phyloP scores from a whole-genome alignment of 92 coral and sea anemone genomes.

The Palythoa heliodiscus region DNA sequence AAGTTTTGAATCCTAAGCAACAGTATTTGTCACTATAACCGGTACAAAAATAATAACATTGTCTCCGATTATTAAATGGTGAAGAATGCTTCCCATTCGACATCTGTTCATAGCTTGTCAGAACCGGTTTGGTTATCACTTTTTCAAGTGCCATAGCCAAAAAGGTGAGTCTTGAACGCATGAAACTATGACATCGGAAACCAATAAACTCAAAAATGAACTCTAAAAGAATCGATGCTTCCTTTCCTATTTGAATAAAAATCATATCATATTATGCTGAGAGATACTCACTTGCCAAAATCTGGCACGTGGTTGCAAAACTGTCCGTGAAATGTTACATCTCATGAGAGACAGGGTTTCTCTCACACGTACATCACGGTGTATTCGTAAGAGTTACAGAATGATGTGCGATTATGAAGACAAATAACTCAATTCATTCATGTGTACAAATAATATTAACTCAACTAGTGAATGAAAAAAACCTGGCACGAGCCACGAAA shows the following conservation, averaged over 20 bases:
- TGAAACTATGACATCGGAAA: not conserved
- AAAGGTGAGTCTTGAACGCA: not conserved
- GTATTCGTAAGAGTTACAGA: not conserved
- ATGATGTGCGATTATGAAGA: not conserved
- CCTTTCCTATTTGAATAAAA: not conserved
- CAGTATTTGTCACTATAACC: not conserved
- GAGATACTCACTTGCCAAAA: not conserved
- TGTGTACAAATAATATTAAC: constrained; percentile 28
- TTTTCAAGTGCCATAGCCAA: not conserved
- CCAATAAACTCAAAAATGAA: not conserved
- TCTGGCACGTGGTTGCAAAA: constrained; percentile 18
- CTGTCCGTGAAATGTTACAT: not conserved
- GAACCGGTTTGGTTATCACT: not conserved
- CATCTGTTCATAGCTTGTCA: constrained; percentile 22
- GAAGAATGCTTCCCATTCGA: not conserved
- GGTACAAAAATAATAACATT: not conserved
- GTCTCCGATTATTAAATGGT: too few relatives aligned
- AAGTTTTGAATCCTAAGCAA: not conserved
- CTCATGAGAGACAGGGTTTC: not conserved
- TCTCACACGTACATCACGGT: not conserved
- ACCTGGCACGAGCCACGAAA: constrained; percentile 19
- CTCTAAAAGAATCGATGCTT: not conserved
- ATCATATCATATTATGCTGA: not conserved
- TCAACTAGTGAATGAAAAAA: constrained; percentile 6
- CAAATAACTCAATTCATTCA: constrained; percentile 26